These are phyloP conservation scores for Pyrocoelia pectoralis DNA, from an alignment of 2,888 invertebrate genomes.

Conservation along the genomic window DNA sequence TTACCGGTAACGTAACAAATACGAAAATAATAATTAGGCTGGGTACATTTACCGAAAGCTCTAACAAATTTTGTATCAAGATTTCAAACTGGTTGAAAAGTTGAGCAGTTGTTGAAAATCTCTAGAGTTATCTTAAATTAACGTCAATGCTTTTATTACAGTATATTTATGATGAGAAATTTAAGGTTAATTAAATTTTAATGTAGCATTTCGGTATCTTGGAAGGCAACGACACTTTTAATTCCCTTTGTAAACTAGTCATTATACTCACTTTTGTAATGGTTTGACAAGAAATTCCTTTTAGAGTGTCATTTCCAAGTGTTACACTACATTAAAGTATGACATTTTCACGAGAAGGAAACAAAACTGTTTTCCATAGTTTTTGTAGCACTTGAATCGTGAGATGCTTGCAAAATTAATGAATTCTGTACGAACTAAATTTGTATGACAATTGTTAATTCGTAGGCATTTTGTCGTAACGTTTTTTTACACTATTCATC, in stretches of 20 bases:
- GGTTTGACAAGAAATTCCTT: too few species aligned
- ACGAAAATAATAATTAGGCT: background rate
- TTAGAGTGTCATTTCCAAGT: too few species aligned
- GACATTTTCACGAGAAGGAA: too few species aligned
- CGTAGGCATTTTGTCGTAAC: too few species aligned
- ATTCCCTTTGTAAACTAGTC: background rate
- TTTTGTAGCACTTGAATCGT: too few species aligned
- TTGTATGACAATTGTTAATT: too few species aligned
- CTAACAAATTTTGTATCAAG: background rate
- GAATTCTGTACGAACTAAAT: too few species aligned
- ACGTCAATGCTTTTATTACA: background rate
- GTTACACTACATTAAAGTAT: too few species aligned
- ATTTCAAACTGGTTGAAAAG: background rate
- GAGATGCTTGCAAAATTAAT: too few species aligned
- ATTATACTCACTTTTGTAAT: background rate
- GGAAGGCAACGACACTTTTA: background rate
- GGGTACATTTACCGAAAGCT: background rate
- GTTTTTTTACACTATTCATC: too few species aligned
- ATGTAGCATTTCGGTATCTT: background rate
- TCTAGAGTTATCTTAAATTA: background rate
- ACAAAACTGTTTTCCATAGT: too few species aligned
- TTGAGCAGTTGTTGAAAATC: background rate
- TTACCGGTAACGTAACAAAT: background rate
- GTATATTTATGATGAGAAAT: background rate
- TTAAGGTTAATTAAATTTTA: background rate